Evolutionary conservation across 92 coral and sea anemone species (phyloP), one percentile per base, ranked within the genome.

Genomic region (Epizoanthus ramosus): DNA sequence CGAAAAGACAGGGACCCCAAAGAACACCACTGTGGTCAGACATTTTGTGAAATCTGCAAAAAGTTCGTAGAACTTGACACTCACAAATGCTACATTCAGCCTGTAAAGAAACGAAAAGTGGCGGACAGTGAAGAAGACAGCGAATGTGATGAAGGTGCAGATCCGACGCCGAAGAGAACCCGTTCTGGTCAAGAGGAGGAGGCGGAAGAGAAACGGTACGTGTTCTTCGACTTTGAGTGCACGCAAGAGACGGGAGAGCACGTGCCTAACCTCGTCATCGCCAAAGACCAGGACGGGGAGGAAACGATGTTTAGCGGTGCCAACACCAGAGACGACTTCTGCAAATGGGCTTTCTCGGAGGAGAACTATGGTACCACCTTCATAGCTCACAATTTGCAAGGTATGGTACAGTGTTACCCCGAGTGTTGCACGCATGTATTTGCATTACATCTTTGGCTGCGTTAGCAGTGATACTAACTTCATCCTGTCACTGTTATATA

Each of bases 191-290:
- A 12, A 1, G 8, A 7, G 2, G 2, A 7, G 6, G 2, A 7
- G 6, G 3, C 60, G n/a, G n/a, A 41, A 19, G 63, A 37, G 1
- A 61, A 54, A 75, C 47, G 37, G 22, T 83, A 58, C 43, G 23
- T 83, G 1, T 87, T 88, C 69, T 85, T 68, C 31, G 86, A 88
- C 45, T 63, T 85, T 39, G 95, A 88, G 53, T 57, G 88, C 0
- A 66, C 19, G 0, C 91, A 89, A 21, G 87, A 89, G 12, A 79
- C 71, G 6, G 92, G 89, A 16, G 28, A 15, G 15, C 92, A 92
- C 33, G 58, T 79, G 18, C 84, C 89, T 5, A 92, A 92, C 81
- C 81, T 86, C 10, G 17, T 83, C 6, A 75, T 86, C 13, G 91
- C 74, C 2, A 87, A 86, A 16, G 71, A 83, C 31, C 79, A 84